These are phyloP conservation scores for Microdon myrmicae DNA, from an alignment of 2,888 invertebrate species.

Conservation along the genomic window DNA sequence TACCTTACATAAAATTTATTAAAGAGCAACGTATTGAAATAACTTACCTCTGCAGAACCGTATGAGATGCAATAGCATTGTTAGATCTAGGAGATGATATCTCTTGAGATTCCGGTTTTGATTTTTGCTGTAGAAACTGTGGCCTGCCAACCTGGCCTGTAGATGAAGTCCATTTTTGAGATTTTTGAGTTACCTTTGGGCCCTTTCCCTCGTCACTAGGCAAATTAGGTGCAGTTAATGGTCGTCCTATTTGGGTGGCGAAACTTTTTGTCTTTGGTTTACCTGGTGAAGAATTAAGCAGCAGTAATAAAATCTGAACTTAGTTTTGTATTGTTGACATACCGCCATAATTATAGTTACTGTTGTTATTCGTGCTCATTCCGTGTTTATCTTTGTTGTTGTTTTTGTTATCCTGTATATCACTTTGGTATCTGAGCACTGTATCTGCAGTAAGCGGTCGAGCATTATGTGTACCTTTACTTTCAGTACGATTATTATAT, in stretches of 20 bases:
- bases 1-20: no score
- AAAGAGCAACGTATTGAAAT: no score
- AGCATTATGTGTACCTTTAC: conserved; percentile 70
- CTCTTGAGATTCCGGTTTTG: conserved; percentile 32
- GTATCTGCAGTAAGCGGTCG: conserved; percentile 71
- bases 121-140: conserved; percentile 61
- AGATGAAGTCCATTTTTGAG: conserved; percentile 65
- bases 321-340: conserved; percentile 44
- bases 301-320: conserved; percentile 5
- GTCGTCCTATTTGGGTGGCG: no score
- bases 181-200: conserved; percentile 65
- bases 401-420: conserved; percentile 68
- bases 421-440: conserved; percentile 75
- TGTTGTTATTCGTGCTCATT: conserved; percentile 61
- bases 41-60: no score
- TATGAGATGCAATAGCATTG: no score
- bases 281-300: background rate
- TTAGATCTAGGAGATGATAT: no score
- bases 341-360: conserved; percentile 26
- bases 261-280: no score
- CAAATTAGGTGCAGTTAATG: no score
- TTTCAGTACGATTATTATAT: conserved; percentile 81
- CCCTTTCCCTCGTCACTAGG: no score
- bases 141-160: conserved; percentile 62
- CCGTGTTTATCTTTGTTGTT: conserved; percentile 68